Base-by-base conservation (phyloP, 2,888 invertebrate genomes). In the Macrophya annulata region DNA sequence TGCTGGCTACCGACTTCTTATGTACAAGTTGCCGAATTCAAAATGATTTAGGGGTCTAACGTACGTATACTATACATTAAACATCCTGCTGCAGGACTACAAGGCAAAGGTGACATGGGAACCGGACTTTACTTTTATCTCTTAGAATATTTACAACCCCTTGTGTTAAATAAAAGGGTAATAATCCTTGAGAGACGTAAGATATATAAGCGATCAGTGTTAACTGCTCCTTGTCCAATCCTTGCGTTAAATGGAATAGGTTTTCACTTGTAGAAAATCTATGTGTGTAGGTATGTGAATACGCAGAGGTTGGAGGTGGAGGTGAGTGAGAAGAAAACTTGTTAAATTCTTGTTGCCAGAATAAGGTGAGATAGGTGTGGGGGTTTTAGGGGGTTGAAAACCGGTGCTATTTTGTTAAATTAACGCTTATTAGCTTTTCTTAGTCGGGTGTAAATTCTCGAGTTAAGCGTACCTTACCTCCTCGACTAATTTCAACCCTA, bases 381-480 rank as follows among this genome's bases (percentile, higher is more conserved):
- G 62, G 12, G 37, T 37, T 9, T 37, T 0, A 12, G 77, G 51
- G 31, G 79, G 76, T 25, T 65, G 79, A 76, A 48, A 72, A 82
- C 85, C 86, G 87, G 84, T 87, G 85, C 88, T 88, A 87, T 88
- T 90, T 88, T 88, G 89, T 89, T 88, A 87, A 91, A 90, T 90
- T 88, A 91, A 90, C 89, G 91, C 90, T 90, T 90, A 91, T 90
- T 90, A 90, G 90, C 89, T 89, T 89, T 87, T 85, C 88, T 88
- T 85, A 87, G 86, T 83, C 88, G 86, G 86, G 85, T 88, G 87
- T 88, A 89, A 88, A 88, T 89, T 88, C 88, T 85, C 85, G 87
- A 87, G 87, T 89, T 89, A 89, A 76, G 85, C 86, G 85, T 81
- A 81, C 79, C 86, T 85, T 84, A 55, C 55, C 51, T 55, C 8